Percentiles rank a stretch among this genome's conserved stretches.
Conservation (phyloP, 2,888 invertebrate genomes). For the Drosophila subsilvestris region DNA sequence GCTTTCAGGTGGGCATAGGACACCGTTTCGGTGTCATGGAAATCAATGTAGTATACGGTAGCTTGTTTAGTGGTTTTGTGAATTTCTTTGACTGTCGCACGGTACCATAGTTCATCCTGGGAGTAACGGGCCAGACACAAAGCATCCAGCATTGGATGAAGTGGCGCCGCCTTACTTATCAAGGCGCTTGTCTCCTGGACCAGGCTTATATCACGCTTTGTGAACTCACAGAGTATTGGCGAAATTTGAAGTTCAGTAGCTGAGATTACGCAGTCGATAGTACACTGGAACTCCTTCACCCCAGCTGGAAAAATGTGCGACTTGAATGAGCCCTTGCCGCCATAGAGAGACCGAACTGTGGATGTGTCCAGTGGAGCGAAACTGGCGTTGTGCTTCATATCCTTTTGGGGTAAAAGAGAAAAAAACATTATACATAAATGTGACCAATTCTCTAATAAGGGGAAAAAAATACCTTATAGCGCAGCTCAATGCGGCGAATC, state of each 20-base stretch:
- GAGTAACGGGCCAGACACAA: slow-evolving; percentile 87
- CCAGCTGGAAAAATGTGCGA: slow-evolving; percentile 69
- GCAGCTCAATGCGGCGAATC: slow-evolving; percentile 36
- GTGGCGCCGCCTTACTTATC: slow-evolving; percentile 83
- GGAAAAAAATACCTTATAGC: slow-evolving; percentile 36
- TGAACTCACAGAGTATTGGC: slow-evolving; percentile 82
- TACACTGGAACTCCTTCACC: slow-evolving; percentile 75
- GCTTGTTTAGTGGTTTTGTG: slow-evolving; percentile 84
- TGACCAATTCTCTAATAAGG: background rate
- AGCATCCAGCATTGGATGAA: slow-evolving; percentile 83
- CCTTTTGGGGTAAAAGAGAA: slow-evolving; percentile 26
- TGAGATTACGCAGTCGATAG: slow-evolving; percentile 71
- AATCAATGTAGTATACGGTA: slow-evolving; percentile 90
- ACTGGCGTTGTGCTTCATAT: slow-evolving; percentile 45
- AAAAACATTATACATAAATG: background rate
- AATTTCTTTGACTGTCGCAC: slow-evolving; percentile 87
- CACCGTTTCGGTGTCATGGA: slow-evolving; percentile 87
- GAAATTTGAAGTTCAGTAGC: slow-evolving; percentile 76
- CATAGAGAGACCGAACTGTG: slow-evolving; percentile 72
- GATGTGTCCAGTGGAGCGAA: slow-evolving; percentile 81
- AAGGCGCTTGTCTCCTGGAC: slow-evolving; percentile 85
- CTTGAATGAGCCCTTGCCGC: slow-evolving; percentile 67
- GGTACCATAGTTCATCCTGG: slow-evolving; percentile 89
- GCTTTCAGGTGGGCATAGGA: slow-evolving; percentile 84
- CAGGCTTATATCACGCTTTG: slow-evolving; percentile 85